A percentile compares a stretch with the other conserved stretches of the same genome.
phyloP scores from a whole-genome alignment of 2,888 invertebrate species.

The Sarcophaga rosellei region DNA sequence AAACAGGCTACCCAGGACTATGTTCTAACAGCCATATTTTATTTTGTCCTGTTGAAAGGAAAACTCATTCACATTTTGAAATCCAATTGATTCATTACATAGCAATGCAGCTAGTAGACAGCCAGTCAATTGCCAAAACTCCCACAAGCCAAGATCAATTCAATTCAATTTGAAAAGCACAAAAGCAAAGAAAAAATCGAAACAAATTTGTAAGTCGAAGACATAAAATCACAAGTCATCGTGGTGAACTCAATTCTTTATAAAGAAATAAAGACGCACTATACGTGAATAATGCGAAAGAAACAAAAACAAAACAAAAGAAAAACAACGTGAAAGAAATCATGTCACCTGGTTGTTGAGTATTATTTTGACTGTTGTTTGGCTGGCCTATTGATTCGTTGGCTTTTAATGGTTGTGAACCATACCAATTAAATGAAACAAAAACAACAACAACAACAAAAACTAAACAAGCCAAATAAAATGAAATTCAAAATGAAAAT shows the following conservation, averaged over 20 bases:
- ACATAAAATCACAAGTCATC: conserved; percentile 16
- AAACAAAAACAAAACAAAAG: conserved; percentile 23
- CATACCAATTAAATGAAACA: conserved; percentile 64
- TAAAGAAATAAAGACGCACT: neutral
- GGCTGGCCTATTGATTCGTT: neutral
- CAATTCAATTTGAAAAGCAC: neutral
- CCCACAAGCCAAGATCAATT: neutral
- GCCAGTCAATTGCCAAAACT: neutral
- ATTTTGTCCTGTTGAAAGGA: no score
- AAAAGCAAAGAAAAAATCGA: neutral
- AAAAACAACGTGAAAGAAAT: conserved; percentile 28
- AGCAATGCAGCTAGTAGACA: neutral
- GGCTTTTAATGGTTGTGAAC: conserved; percentile 46
- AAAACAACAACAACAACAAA: conserved; percentile 23
- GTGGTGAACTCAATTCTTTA: conserved; percentile 35
- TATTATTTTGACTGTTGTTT: conserved; percentile 32
- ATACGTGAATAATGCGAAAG: neutral
- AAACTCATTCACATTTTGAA: no score
- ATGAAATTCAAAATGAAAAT: no score
- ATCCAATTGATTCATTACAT: neutral
- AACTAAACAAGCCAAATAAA: neutral
- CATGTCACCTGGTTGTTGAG: conserved; percentile 63
- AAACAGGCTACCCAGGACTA: no score
- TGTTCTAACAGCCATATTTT: no score
- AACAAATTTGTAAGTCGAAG: no score